Base-by-base conservation (phyloP, 2,113 vertebrate species). In the Calidris pugnax region DNA sequence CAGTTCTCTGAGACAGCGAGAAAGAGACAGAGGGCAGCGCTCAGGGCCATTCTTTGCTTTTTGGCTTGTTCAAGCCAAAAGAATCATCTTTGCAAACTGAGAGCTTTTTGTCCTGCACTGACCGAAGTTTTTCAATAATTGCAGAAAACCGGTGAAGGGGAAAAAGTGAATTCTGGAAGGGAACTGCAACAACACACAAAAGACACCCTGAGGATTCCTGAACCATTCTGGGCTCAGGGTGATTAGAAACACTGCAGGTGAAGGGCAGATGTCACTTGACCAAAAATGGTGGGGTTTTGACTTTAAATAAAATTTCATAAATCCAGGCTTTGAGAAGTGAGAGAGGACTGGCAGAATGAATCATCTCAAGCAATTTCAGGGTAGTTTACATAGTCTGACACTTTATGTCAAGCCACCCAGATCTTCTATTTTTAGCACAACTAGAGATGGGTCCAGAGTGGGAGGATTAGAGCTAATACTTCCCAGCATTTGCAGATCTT, bases 351-450 rank as follows among this genome's bases (percentile, higher is more conserved):
- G 41, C 56, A 85, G 47, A 94, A 90, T 84, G 56, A 96, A 94
- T 96, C 68, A 93, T 86, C 56, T 33, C 60, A 77, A 94, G 48
- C 35, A 84, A 87, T 88, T 96, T 92, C 64, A 88, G 48, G 28
- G 39, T 48, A 78, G 87, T 94, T 96, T 94, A 92, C 80, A 78
- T 48, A 92, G 92, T 81, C 76, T 86, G 85, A 85, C 92, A 81
- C 60, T 92, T 76, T 32, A 64, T 63, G 76, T 72, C 79, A 90
- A 88, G 72, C 59, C 64, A 95, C 76, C 45, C 30, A 74, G 35
- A 4, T 87, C 35, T 89, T 59, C 53, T 93, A 75, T 94, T 94
- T 86, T 96, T 56, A 92, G 64, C 59, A 57, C 43, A 73, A 73
- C 39, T 75, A 81, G 83, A 86, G 43, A 86, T 68, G n/a, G 22